Conservation (phyloP, 1,140 invertebrate species). For the Drosophila malerkotliana region DNA sequence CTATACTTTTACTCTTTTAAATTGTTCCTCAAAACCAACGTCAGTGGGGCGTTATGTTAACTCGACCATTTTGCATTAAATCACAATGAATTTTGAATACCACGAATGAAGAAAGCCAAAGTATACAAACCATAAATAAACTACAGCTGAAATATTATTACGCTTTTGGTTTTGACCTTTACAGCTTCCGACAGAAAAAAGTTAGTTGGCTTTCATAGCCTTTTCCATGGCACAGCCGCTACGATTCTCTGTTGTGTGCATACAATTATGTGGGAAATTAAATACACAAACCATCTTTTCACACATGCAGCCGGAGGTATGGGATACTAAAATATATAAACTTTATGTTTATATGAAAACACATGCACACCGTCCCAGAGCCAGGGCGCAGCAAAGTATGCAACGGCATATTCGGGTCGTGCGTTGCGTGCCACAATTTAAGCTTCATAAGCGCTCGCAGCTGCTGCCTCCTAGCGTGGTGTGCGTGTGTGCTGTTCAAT, state of each 20-base stretch:
- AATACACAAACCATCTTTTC: constrained; percentile 67
- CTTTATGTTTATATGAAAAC: not conserved
- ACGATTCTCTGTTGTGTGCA: constrained; percentile 42
- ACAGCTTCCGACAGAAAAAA: constrained; percentile 16
- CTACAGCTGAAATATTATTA: constrained; percentile 28
- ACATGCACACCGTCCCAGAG: constrained; percentile 16
- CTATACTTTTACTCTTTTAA: not conserved
- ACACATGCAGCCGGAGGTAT: constrained; percentile 9
- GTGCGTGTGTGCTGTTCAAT: constrained; percentile 13
- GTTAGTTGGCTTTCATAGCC: constrained; percentile 71
- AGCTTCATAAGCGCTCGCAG: constrained; percentile 29
- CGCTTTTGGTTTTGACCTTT: constrained; percentile 42
- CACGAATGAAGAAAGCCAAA: constrained; percentile 8
- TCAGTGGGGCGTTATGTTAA: constrained; percentile 13
- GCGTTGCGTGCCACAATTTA: constrained; percentile 59
- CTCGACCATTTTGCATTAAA: constrained; percentile 27
- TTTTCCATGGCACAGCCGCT: constrained; percentile 45
- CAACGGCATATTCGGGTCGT: constrained; percentile 61
- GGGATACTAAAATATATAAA: constrained; percentile 4
- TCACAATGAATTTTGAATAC: constrained; percentile 11
- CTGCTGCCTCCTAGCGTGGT: constrained; percentile 36
- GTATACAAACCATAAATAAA: constrained; percentile 13
- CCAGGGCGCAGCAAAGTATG: constrained; percentile 63
- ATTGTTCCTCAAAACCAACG: not conserved
- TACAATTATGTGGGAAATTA: constrained; percentile 80